Evolutionary conservation across 2,113 vertebrate species (phyloP).

Genomic region (Sceloporus tristichus): DNA sequence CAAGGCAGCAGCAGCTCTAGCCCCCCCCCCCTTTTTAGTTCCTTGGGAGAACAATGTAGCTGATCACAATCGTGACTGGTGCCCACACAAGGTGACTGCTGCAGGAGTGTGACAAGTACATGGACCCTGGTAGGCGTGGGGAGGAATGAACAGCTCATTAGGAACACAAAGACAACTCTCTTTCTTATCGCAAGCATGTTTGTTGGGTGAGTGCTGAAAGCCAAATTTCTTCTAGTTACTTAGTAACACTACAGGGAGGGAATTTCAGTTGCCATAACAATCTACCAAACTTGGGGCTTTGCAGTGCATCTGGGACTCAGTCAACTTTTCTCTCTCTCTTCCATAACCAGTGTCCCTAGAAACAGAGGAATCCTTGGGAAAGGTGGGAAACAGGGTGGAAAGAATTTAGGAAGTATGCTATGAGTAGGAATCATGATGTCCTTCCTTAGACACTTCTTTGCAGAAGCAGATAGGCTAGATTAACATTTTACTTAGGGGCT

Average conservation of each 20-base stretch:
- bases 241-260: conserved; percentile 18
- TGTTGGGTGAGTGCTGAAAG: conserved; percentile 13
- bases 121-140: conserved; percentile 24
- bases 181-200: not conserved
- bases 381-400: not conserved
- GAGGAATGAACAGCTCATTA: conserved; percentile 11
- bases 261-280: not conserved
- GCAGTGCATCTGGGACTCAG: not conserved
- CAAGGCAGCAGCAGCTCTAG: not conserved
- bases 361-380: not conserved
- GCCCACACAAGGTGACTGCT: conserved; percentile 10
- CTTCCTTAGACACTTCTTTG: no score
- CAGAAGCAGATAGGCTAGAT: no score
- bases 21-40: not conserved
- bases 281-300: not conserved
- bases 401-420: no score
- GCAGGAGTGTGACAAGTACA: conserved; percentile 9
- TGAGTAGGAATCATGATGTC: no score
- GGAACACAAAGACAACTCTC: conserved; percentile 7
- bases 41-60: not conserved
- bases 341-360: not conserved
- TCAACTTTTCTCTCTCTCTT: conserved; percentile 1
- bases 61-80: not conserved
- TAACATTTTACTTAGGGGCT: no score
- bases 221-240: conserved; percentile 36